Evolutionary conservation across 2,888 invertebrate genomes (phyloP), one percentile per base, ranked within the genome.

Genomic region (Eristalis arbustorum): DNA sequence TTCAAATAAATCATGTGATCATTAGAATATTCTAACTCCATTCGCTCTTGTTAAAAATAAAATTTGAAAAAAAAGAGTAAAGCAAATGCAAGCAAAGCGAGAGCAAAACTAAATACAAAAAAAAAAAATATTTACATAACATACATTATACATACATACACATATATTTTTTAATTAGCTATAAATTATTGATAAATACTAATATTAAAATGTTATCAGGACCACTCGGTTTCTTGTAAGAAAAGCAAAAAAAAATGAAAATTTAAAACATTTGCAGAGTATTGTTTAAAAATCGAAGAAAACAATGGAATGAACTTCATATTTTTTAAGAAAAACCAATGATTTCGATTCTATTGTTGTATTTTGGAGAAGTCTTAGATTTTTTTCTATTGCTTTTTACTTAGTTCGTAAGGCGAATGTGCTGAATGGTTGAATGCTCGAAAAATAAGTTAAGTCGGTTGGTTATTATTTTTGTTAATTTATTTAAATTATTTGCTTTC

Each of bases 21-120:
- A 82, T 78, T 75, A 78, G 67, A 80, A 82, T 85, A 83, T 87
- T 87, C 87, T 87, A 87, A 83, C 72, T 87, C 67, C 66, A 87
- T 87, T 87, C 78, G 87, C 74, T 87, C 78, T 87, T 83, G 81
- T 75, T 75, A 61, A 64, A 61, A 64, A 42, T 56, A 73, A 67
- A 68, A 67, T 49, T 57, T 28, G 18, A 61, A 37, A 68, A 37
- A 14, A 37, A 56, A 57, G 56, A 59, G 56, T n/a, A 67, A 37
- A 56, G 56, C 42, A 1, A 61, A 34, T 61, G 25, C 23, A 42
- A n/a, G n/a, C 14, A 42, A 42, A n/a, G 18, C 49, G n/a, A 18
- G 49, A 49, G 49, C 49, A 18, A 49, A 49, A 76, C 59, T 77
- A 76, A 82, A 61, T 64, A 67, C 40, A 82, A 77, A 59, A 67